Evolutionary conservation across 2,888 invertebrate species (phyloP), one percentile per base, ranked within the genome.

Genomic region (Notodonta dromedarius): DNA sequence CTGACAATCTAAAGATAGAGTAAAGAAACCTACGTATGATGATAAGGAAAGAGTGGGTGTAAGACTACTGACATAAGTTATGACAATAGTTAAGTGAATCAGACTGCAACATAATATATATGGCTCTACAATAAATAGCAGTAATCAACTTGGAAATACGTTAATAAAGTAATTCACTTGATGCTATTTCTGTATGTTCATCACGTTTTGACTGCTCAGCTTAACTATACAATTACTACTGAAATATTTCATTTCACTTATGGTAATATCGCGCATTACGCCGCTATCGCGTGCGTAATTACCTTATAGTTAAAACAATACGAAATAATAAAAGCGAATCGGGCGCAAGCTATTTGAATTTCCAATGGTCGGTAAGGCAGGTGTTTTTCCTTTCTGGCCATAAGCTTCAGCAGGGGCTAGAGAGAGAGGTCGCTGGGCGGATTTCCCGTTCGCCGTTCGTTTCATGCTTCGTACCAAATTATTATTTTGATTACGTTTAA

Each of bases 401-500:
- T 68, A 71, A 69, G 73, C 62, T 63, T 64, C 60, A 46, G 73
- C 66, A 60, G 72, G 74, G 66, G 88, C 71, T 67, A 77, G 90
- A 88, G 80, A 63, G 88, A 88, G 89, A 87, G 77, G 79, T 71
- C 66, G 56, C 63, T 62, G 59, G 60, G 70, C 66, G 69, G 73
- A 69, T 70, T 71, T 71, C 80, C 78, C 74, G 79, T 76, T 71
- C 72, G 61, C 67, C 71, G 77, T 84, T 84, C 79, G n/a, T 82
- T 80, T 80, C 82, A 80, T 76, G 82, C 78, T 79, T 84, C 81
- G 77, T 86, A 82, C 79, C 77, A 89, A 92, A 93, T 93, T 88
- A 91, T 93, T 93, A 92, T 93, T 93, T 93, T 93, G 93, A 93
- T 93, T 93, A 90, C 89, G 85, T 90, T 93, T 92, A 93, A 93